These are phyloP conservation scores for Tamandua tetradactyla DNA, from an alignment of 2,797 vertebrate species.

Conservation along the genomic window DNA sequence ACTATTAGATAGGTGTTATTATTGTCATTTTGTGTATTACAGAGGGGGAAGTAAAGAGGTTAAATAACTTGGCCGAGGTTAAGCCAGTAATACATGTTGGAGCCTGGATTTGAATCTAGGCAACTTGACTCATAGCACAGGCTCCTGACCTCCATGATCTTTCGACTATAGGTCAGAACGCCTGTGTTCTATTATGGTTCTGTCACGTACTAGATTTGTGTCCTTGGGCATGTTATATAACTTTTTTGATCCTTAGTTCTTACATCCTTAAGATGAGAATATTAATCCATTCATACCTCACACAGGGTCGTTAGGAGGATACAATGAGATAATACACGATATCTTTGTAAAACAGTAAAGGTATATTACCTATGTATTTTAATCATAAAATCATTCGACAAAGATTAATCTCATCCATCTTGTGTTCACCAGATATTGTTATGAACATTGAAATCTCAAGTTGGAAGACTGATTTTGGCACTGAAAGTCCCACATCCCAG, in stretches of 20 bases:
- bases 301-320: not conserved
- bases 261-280: slow-evolving; percentile 6
- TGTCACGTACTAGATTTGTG: not conserved
- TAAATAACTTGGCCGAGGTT: slow-evolving; percentile 32
- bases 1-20: not conserved
- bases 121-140: not conserved
- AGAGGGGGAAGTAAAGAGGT: slow-evolving; percentile 39
- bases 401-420: not conserved
- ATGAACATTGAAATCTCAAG: not conserved
- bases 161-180: not conserved
- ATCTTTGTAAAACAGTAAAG: slow-evolving; percentile 12
- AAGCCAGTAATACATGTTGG: not conserved
- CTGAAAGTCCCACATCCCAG: not conserved
- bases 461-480: not conserved
- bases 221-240: not conserved
- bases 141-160: not conserved
- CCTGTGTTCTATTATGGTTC: not conserved
- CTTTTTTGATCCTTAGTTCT: slow-evolving; percentile 28
- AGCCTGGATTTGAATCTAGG: slow-evolving; percentile 22
- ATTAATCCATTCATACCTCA: not conserved
- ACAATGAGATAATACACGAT: not conserved
- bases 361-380: not conserved
- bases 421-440: not conserved
- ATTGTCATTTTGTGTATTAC: slow-evolving; percentile 26
- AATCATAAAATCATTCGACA: slow-evolving; percentile 15